phyloP scores from a whole-genome alignment of 2,797 vertebrate genomes.

The Typhlichthys subterraneus region DNA sequence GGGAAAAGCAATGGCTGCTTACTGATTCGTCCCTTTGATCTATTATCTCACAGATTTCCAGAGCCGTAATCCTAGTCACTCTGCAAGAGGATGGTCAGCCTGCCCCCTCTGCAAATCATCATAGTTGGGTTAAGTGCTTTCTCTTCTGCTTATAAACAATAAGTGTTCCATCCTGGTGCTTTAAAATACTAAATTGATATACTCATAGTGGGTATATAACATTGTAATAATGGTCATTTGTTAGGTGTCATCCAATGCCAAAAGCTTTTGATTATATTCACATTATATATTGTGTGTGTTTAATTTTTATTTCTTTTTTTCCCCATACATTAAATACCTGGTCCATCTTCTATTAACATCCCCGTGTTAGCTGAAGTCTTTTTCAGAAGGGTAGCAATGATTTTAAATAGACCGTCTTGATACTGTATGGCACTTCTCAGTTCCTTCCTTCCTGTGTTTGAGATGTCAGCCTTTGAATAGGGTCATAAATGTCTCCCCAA shows the following conservation, averaged over 20 bases:
- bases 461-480: constrained; percentile 78
- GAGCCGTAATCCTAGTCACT: constrained; percentile 72
- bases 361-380: constrained; percentile 13
- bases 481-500: constrained; percentile 77
- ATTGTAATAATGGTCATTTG: too few relatives aligned
- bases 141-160: constrained; percentile 33
- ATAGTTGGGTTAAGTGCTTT: constrained; percentile 51
- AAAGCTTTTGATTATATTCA: too few relatives aligned
- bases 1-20: constrained; percentile 60
- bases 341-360: not conserved
- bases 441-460: constrained; percentile 86
- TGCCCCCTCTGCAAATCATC: constrained; percentile 47
- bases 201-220: not conserved
- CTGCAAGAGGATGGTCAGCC: constrained; percentile 52
- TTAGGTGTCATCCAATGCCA: too few relatives aligned
- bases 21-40: constrained; percentile 75
- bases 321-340: not conserved
- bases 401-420: constrained; percentile 60
- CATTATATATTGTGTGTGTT: too few relatives aligned
- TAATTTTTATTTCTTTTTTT: too few relatives aligned
- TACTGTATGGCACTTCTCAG: constrained; percentile 74
- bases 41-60: constrained; percentile 79
- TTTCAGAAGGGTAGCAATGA: constrained; percentile 43
- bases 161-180: constrained; percentile 1
- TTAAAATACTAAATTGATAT: not conserved